Conservation (phyloP, 1,140 invertebrate species). For the Drosophila lacteicornis region DNA sequence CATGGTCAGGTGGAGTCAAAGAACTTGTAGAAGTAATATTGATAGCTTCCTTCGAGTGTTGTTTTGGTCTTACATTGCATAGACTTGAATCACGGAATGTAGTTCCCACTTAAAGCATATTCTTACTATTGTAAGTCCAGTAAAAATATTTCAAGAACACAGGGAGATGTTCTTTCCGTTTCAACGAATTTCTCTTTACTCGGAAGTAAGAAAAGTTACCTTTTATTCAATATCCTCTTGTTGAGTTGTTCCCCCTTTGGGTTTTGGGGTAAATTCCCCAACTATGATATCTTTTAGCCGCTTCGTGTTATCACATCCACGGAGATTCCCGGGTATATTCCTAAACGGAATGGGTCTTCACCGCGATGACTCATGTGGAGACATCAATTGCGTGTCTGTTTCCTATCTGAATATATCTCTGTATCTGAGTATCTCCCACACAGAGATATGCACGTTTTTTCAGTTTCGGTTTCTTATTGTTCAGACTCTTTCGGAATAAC, state of each 20-base stretch:
- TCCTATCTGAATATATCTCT: constrained; percentile 11
- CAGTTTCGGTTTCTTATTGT: constrained; percentile 1
- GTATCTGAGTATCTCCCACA: constrained; percentile 28
- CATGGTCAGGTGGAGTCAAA: constrained; percentile 35
- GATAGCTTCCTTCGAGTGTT: background rate
- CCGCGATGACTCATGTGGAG: constrained; percentile 8
- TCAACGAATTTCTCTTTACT: background rate
- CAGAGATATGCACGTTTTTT: constrained; percentile 14
- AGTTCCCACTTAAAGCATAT: background rate
- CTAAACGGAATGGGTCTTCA: constrained; percentile 5
- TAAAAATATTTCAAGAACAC: background rate
- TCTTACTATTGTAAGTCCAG: too few relatives aligned
- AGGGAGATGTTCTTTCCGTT: background rate
- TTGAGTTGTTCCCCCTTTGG: background rate
- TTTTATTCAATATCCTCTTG: background rate
- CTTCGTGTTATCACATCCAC: constrained; percentile 1
- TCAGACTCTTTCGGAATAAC: constrained; percentile 1
- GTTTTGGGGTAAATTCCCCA: background rate
- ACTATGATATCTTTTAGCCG: background rate
- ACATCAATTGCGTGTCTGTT: constrained; percentile 16
- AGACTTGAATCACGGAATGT: background rate
- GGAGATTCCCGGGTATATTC: constrained; percentile 8
- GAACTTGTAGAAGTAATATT: constrained; percentile 9
- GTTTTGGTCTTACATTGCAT: constrained; percentile 9
- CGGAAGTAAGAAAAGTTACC: background rate